Base-by-base conservation (phyloP, 2,888 invertebrate genomes). In the Sepioteuthis lessoniana region DNA sequence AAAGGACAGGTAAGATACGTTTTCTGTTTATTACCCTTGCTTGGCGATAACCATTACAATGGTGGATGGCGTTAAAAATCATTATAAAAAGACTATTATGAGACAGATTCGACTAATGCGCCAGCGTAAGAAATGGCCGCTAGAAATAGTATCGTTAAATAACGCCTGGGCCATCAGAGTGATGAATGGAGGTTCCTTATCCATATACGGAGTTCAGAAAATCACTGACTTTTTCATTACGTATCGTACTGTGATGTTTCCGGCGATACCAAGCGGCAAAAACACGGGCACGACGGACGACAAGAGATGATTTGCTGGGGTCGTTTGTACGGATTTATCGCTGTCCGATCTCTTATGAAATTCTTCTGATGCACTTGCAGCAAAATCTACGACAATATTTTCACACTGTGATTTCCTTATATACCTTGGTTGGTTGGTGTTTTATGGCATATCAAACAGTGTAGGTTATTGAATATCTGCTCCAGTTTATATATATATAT, bases 1-100 rank as follows among this genome's bases (percentile, higher is more conserved):
- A 98, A 98, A 97, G 98, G 99, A 97, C 99, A 99, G 98, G 99
- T 99, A 97, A 97, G 98, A 31, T 4, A 76, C 25, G 37, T 37
- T 16, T 93, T 28, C 28, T n/a, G 35, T 90, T 47, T 90, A 46
- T 46, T 76, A n/a, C n/a, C 10, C 76, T 25, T n/a, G 4, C 25
- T 76, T 35, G 76, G 13, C n/a, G 76, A 76, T 76, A n/a, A 76
- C n/a, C 3, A n/a, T 35, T 76, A 76, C n/a, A 76, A 76, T 16
- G 35, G 76, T 19, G 3, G n/a, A 4, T 16, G 76, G 76, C 76
- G n/a, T 76, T 35, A 76, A 76, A n/a, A n/a, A 76, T 76, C n/a
- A n/a, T 35, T 35, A 13, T 76, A n/a, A n/a, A n/a, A 35, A 76
- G n/a, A 35, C 76, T n/a, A n/a, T n/a, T n/a, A 76, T 76, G 25